These are phyloP conservation scores for Chiloscyllium plagiosum DNA, from an alignment of 2,113 vertebrate genomes.

Conservation along the genomic window DNA sequence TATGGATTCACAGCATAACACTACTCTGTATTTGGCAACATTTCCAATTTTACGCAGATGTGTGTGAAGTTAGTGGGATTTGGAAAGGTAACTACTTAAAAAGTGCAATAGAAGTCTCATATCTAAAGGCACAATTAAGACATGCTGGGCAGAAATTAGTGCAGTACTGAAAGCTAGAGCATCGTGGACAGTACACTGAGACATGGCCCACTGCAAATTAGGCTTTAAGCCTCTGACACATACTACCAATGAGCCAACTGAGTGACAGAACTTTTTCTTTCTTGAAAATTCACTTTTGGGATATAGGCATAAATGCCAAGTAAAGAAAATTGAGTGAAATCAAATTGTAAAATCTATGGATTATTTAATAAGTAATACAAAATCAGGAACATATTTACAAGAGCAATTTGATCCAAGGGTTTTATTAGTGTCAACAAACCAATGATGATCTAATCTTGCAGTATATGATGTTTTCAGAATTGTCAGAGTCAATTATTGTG, in stretches of 20 bases:
- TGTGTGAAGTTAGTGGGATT: neutral
- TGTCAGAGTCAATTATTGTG: neutral
- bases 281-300: neutral
- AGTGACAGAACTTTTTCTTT: no score
- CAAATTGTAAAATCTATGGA: neutral
- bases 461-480: neutral
- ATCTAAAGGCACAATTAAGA: neutral
- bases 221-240: neutral
- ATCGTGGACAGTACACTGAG: neutral
- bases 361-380: neutral
- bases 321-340: neutral
- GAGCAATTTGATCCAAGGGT: neutral
- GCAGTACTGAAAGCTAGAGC: neutral
- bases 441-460: neutral
- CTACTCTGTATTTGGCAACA: neutral
- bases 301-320: neutral
- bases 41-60: neutral
- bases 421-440: neutral
- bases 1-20: neutral
- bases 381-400: neutral
- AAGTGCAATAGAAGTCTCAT: neutral
- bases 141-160: neutral
- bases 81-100: neutral
- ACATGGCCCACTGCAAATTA: neutral
- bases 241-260: neutral